Evolutionary conservation across 2,888 invertebrate species (phyloP).

Genomic region (Stictocephala bisonia): DNA sequence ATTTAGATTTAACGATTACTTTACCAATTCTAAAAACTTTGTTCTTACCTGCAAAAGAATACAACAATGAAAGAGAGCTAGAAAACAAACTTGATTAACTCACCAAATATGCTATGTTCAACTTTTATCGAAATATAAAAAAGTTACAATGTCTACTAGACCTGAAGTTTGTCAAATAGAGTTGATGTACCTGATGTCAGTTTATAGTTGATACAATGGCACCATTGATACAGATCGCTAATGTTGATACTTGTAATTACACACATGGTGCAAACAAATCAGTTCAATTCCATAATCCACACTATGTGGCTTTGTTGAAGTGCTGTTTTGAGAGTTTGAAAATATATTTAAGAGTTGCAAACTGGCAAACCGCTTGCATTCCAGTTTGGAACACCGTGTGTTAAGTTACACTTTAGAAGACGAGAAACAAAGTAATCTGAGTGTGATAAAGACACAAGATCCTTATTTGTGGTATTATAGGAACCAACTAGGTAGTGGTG

Average conservation of each 20-base stretch:
- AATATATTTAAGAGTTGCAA: slow-evolving; percentile 50
- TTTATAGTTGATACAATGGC: slow-evolving; percentile 57
- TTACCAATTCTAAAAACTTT: no score
- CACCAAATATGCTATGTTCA: no score
- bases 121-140: not conserved
- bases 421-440: not conserved
- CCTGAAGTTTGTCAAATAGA: slow-evolving; percentile 37
- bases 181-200: slow-evolving; percentile 55
- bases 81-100: no score
- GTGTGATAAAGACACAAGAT: not conserved
- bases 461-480: not conserved
- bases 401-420: slow-evolving; percentile 46
- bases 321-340: slow-evolving; percentile 46
- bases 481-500: slow-evolving; percentile 30
- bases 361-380: slow-evolving; percentile 45
- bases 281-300: slow-evolving; percentile 46
- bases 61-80: no score
- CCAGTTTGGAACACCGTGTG: slow-evolving; percentile 38
- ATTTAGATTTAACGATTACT: slow-evolving; percentile 54
- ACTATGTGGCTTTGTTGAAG: slow-evolving; percentile 54
- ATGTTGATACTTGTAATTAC: slow-evolving; percentile 46
- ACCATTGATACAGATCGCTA: slow-evolving; percentile 58
- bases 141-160: slow-evolving; percentile 1
- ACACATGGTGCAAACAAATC: slow-evolving; percentile 42
- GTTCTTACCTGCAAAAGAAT: no score